Percentiles rank a stretch among this genome's conserved stretches.
These are phyloP conservation scores for Oriolus oriolus DNA, from an alignment of 2,113 vertebrate genomes.

Conservation along the genomic window DNA sequence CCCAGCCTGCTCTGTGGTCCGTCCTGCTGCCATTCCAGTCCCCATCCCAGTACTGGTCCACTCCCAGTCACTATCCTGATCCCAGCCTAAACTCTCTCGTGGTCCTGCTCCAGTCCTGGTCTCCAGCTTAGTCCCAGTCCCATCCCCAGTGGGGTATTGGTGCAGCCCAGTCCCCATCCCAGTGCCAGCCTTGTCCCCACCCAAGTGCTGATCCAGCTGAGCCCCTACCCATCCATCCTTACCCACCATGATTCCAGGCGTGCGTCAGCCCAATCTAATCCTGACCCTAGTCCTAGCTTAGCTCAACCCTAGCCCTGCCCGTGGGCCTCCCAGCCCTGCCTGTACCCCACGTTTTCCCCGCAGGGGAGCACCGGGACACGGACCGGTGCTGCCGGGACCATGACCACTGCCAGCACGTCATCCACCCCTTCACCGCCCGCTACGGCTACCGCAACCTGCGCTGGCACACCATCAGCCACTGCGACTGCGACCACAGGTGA, in stretches of 20 bases:
- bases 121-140: not conserved
- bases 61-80: not conserved
- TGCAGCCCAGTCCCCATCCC: not conserved
- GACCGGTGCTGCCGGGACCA: constrained; percentile 89
- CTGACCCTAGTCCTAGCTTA: not conserved
- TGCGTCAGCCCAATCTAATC: fast-evolving
- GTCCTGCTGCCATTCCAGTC: not conserved
- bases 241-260: fast-evolving
- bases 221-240: not conserved
- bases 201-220: fast-evolving
- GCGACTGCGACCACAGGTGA: constrained; percentile 86
- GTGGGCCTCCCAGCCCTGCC: not conserved
- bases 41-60: not conserved
- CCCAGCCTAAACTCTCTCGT: not conserved
- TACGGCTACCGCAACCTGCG: constrained; percentile 86
- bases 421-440: constrained; percentile 83
- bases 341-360: not conserved
- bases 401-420: constrained; percentile 85
- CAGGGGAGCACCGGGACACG: constrained; percentile 83
- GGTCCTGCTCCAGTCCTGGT: not conserved
- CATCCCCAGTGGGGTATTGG: not conserved
- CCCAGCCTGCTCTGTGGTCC: not conserved
- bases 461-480: constrained; percentile 87
- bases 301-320: not conserved
- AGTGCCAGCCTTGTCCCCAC: not conserved